Evolutionary conservation across 1,140 invertebrate genomes (phyloP), one percentile per base, ranked within the genome.

Genomic region (Ectropis grisescens): DNA sequence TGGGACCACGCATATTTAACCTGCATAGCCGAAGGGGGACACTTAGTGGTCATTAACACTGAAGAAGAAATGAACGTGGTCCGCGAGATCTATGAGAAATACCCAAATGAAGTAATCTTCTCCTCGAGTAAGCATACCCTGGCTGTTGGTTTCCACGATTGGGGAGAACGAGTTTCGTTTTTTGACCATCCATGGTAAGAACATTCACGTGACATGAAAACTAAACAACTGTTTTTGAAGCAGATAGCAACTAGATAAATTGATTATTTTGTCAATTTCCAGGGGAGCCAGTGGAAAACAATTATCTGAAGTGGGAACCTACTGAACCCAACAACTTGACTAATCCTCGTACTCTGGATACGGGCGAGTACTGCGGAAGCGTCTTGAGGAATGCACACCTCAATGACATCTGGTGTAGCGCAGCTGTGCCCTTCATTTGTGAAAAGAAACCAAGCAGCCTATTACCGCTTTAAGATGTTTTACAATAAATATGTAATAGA

Each of bases 31-130:
- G 69, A 74, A 40, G 57, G 56, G 6, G 58, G 51, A 0, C 37
- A 71, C 11, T 50, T 74, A 5, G 59, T 52, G 2, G 48, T 71
- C 13, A 54, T 74, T 25, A 67, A 74, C 41, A 60, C 51, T 12
- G 29, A 54, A 0, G 28, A 15, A 1, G 65, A 69, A 33, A 43
- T 47, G 2, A 8, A 43, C 5, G 30, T 58, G 4, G 4, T 44
- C 2, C 29, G 10, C 8, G 36, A 39, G 11, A 13, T 44, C 6
- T 44, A 39, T 11, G 27, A 22, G 1, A 34, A 39, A 32, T 35
- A 35, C 11, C 36, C 28, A 4, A 32, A 15, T 9, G 29, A 26
- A 1, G 31, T 16, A 11, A 61, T 70, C 41, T 1, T 23, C 1
- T 54, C 53, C 0, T 36, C 35, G 7, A 53, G 54, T 37, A 48